Conservation (phyloP, 2,113 vertebrate genomes). For the Prionailurus viverrinus region DNA sequence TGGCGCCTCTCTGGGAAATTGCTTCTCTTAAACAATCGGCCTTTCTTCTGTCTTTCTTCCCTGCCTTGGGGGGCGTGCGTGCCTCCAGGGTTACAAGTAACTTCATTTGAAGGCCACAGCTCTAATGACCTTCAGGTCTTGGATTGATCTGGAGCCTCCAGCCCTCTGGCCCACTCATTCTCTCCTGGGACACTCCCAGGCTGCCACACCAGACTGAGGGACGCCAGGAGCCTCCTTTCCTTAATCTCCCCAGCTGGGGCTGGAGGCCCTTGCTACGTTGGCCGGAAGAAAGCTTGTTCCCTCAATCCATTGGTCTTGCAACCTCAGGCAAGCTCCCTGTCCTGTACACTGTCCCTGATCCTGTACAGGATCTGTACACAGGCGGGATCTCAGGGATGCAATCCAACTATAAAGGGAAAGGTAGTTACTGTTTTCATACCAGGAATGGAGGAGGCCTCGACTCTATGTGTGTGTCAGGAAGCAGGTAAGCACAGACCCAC, state of each 20-base stretch:
- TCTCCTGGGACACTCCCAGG: slow-evolving; percentile 60
- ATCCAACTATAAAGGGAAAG: not conserved
- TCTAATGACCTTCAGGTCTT: slow-evolving; percentile 37
- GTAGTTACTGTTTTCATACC: not conserved
- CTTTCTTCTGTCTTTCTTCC: not conserved
- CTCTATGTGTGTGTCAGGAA: not conserved
- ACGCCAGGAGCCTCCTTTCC: slow-evolving; percentile 58
- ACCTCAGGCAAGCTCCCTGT: not conserved
- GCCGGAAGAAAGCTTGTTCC: not conserved
- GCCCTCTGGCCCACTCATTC: not conserved
- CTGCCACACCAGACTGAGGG: slow-evolving; percentile 66
- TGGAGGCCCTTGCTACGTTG: slow-evolving; percentile 32
- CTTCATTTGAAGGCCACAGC: slow-evolving; percentile 50
- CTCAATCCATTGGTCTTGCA: not conserved
- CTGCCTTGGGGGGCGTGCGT: not conserved
- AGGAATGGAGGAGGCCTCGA: fast-evolving
- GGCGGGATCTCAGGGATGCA: not conserved
- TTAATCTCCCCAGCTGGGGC: slow-evolving; percentile 60
- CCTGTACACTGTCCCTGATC: no score
- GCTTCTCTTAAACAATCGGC: not conserved
- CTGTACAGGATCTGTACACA: not conserved
- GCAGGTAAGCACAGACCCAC: no score
- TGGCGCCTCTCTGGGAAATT: not conserved
- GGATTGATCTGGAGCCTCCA: slow-evolving; percentile 64
- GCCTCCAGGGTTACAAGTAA: not conserved